phyloP scores from a whole-genome alignment of 2,113 vertebrate genomes.

The Myrmecobius fasciatus region DNA sequence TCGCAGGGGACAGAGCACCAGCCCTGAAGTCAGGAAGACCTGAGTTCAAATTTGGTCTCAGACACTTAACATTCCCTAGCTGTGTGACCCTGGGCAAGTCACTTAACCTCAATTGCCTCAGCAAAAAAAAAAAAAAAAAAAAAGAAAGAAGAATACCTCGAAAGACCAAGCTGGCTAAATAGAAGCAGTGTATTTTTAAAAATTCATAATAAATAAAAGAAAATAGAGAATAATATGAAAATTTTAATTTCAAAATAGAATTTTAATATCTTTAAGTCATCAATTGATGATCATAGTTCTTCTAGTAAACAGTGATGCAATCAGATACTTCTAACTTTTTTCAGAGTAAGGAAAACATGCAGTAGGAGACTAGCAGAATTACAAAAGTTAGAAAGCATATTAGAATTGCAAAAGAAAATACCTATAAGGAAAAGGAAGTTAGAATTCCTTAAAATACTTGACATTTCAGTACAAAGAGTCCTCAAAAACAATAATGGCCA shows the following conservation, averaged over 20 bases:
- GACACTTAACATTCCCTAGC: too few species aligned
- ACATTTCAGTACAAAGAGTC: background rate
- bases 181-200: background rate
- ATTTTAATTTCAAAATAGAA: background rate
- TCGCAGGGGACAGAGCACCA: too few species aligned
- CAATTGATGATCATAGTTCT: background rate
- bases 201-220: background rate
- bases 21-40: too few species aligned
- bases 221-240: background rate
- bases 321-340: background rate
- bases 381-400: slow-evolving; percentile 58
- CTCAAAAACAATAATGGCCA: background rate
- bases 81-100: too few species aligned
- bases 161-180: background rate
- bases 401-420: slow-evolving; percentile 59
- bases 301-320: background rate
- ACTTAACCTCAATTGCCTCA: too few species aligned
- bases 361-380: slow-evolving; percentile 52
- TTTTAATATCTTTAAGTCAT: background rate
- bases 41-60: too few species aligned
- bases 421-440: slow-evolving; percentile 54
- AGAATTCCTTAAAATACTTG: slow-evolving; percentile 54
- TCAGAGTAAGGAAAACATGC: slow-evolving; percentile 21
- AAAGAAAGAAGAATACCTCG: background rate
- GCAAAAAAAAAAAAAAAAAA: too few species aligned